These are phyloP conservation scores for Frankliniella intonsa DNA, from an alignment of 2,888 invertebrate species.

Conservation along the genomic window DNA sequence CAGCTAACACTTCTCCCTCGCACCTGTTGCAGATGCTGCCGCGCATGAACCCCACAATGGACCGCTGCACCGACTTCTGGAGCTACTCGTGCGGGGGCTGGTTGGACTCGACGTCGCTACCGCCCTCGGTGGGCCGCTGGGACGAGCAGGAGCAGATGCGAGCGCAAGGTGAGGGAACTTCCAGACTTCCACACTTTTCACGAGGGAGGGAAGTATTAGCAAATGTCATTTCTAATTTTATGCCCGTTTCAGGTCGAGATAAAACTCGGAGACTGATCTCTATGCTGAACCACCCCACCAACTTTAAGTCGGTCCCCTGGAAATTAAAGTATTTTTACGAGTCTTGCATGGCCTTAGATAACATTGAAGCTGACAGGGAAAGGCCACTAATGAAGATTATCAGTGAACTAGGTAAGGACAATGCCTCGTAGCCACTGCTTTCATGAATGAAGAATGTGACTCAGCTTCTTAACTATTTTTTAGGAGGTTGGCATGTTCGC, in stretches of 20 bases:
- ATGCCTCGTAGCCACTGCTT: neutral
- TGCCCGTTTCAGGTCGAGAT: constrained; percentile 45
- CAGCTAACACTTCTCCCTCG: neutral
- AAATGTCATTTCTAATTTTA: neutral
- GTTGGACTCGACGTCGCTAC: constrained; percentile 47
- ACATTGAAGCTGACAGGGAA: constrained; percentile 48
- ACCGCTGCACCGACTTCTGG: constrained; percentile 53
- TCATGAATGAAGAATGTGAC: neutral
- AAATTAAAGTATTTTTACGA: constrained; percentile 57
- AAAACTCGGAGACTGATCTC: constrained; percentile 49
- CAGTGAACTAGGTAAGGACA: constrained; percentile 47
- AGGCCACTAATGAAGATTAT: constrained; percentile 49
- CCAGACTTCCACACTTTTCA: neutral
- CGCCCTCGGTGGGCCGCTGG: constrained; percentile 48
- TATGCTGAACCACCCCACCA: constrained; percentile 47
- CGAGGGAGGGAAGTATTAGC: neutral
- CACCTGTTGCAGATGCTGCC: constrained; percentile 48
- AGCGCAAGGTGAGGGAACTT: constrained; percentile 44
- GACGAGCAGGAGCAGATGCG: constrained; percentile 46
- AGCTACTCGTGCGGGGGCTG: constrained; percentile 53
- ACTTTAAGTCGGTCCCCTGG: constrained; percentile 49
- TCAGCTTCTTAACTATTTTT: neutral
- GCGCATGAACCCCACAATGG: constrained; percentile 46
- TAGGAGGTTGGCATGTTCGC: constrained; percentile 53
- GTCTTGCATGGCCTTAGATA: constrained; percentile 53